Evolutionary conservation across 2,888 invertebrate species (phyloP).

Genomic region (Axea sp.): DNA sequence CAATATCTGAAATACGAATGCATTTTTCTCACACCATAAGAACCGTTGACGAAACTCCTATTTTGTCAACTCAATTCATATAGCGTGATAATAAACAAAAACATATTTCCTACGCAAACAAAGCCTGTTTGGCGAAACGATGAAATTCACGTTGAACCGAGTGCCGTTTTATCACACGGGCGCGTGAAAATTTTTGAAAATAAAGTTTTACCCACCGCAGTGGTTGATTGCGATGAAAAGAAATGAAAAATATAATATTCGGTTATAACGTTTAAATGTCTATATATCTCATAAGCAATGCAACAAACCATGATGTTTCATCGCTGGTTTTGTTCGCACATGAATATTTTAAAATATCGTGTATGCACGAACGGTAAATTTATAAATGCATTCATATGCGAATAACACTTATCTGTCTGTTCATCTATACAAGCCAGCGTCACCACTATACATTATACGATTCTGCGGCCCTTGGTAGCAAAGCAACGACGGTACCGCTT

Average conservation of each 20-base stretch:
- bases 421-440: conserved; percentile 66
- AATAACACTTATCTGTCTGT: conserved; percentile 69
- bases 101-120: too few relatives aligned
- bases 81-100: too few relatives aligned
- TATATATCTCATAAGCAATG: conserved; percentile 55
- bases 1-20: too few relatives aligned
- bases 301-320: conserved; percentile 59
- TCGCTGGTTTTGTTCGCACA: conserved; percentile 61
- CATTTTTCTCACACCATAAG: too few relatives aligned
- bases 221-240: too few relatives aligned
- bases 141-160: too few relatives aligned
- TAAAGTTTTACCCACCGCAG: not conserved
- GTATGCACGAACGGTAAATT: conserved; percentile 63
- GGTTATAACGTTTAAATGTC: conserved; percentile 33
- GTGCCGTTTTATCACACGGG: too few relatives aligned
- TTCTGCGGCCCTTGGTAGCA: conserved; percentile 62
- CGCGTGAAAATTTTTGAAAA: too few relatives aligned
- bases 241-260: conserved; percentile 43
- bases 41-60: too few relatives aligned
- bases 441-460: conserved; percentile 62
- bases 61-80: too few relatives aligned
- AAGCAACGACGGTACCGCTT: conserved; percentile 62
- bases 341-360: conserved; percentile 65
- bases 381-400: conserved; percentile 68
- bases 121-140: too few relatives aligned